Evolutionary conservation across 2,113 vertebrate genomes (phyloP).

Genomic region (Chaetodon trifascialis): DNA sequence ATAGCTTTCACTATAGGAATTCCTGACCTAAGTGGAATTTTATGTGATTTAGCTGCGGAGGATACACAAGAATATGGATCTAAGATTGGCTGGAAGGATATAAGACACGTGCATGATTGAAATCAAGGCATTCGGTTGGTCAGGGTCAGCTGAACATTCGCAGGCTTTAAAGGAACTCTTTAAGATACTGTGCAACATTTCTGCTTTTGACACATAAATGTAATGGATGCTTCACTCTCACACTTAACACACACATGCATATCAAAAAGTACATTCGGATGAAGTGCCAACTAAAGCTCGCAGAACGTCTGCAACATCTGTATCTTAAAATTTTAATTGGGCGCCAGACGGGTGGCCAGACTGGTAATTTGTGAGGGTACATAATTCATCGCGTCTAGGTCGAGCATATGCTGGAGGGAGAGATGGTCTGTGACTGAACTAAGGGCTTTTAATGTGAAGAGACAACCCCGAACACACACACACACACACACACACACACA

Average conservation of each 20-base stretch:
- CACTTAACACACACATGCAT: conserved; percentile 9
- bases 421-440: conserved; percentile 43
- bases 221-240: conserved; percentile 50
- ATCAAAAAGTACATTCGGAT: conserved; percentile 54
- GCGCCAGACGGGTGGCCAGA: conserved; percentile 67
- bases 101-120: conserved; percentile 6
- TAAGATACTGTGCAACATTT: conserved; percentile 48
- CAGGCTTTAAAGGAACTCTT: conserved; percentile 20
- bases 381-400: conserved; percentile 77
- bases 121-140: conserved; percentile 16
- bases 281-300: conserved; percentile 63
- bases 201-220: conserved; percentile 56
- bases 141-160: background rate
- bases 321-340: conserved; percentile 81
- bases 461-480: conserved; percentile 28
- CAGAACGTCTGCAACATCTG: conserved; percentile 75
- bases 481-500: background rate
- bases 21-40: conserved; percentile 19
- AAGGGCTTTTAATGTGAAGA: conserved; percentile 48
- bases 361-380: conserved; percentile 76
- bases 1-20: background rate
- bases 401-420: conserved; percentile 61
- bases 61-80: background rate
- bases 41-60: conserved; percentile 1
- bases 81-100: background rate